These are phyloP conservation scores for Silurus glanis DNA, from an alignment of 2,113 vertebrate species.

Conservation along the genomic window DNA sequence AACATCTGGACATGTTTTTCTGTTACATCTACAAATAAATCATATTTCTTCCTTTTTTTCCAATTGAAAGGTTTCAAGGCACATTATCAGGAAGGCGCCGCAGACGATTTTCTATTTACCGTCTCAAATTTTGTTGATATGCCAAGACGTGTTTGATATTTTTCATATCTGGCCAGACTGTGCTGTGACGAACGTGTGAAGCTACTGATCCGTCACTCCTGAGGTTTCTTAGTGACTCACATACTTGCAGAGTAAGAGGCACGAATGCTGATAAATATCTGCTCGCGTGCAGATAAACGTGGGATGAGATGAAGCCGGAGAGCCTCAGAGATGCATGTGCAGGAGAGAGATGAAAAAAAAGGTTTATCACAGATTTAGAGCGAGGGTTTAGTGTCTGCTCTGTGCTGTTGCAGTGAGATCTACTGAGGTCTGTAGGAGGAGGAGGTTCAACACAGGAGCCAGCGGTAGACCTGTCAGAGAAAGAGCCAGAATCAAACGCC, in stretches of 20 bases:
- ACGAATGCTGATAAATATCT: constrained; percentile 38
- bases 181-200: neutral
- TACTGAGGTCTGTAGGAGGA: neutral
- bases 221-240: constrained; percentile 28
- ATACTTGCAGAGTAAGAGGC: neutral
- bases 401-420: neutral
- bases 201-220: neutral
- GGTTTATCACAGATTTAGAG: constrained; percentile 12
- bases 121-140: too few relatives aligned
- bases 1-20: neutral
- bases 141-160: neutral
- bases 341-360: neutral
- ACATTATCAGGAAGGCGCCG: neutral
- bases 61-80: neutral
- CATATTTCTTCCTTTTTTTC: neutral
- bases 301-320: neutral
- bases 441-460: constrained; percentile 1
- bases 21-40: neutral
- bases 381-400: neutral
- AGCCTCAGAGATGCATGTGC: neutral
- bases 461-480: neutral
- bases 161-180: neutral
- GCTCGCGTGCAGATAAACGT: constrained; percentile 9
- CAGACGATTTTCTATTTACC: neutral
- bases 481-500: neutral